Evolutionary conservation across 2,113 vertebrate species (phyloP).

Genomic region (Genyomyrus donnyi): DNA sequence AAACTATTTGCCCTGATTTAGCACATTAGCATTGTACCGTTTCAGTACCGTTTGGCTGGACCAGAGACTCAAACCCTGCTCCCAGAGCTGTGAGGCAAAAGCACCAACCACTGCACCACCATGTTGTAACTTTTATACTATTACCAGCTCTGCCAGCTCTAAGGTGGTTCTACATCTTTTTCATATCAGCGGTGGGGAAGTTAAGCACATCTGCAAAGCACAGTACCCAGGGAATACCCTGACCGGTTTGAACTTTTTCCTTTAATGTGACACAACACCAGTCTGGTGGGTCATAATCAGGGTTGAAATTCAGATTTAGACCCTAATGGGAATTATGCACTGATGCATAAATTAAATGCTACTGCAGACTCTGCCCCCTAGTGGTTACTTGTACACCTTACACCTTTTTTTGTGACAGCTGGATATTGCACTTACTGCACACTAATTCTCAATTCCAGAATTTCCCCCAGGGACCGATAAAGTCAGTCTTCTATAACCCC

Average conservation of each 20-base stretch:
- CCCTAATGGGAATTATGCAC: neutral
- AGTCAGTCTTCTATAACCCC: neutral
- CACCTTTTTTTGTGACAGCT: neutral
- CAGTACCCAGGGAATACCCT: neutral
- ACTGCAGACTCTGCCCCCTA: neutral
- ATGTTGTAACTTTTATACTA: neutral
- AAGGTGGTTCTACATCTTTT: neutral
- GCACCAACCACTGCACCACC: neutral
- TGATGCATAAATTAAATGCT: neutral
- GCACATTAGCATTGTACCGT: neutral
- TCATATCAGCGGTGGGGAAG: neutral
- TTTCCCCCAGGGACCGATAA: neutral
- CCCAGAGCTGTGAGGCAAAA: neutral
- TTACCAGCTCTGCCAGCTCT: neutral
- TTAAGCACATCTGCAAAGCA: neutral
- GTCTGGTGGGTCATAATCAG: neutral
- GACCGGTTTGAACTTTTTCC: neutral
- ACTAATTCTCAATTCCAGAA: neutral
- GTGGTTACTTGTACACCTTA: neutral
- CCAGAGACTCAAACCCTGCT: neutral
- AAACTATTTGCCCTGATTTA: too few relatives aligned
- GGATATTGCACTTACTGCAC: neutral
- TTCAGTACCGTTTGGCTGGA: neutral
- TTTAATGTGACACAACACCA: neutral
- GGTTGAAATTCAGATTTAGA: neutral